Evolutionary conservation across 2,797 vertebrate species (phyloP).

Genomic region (Tamandua tetradactyla): DNA sequence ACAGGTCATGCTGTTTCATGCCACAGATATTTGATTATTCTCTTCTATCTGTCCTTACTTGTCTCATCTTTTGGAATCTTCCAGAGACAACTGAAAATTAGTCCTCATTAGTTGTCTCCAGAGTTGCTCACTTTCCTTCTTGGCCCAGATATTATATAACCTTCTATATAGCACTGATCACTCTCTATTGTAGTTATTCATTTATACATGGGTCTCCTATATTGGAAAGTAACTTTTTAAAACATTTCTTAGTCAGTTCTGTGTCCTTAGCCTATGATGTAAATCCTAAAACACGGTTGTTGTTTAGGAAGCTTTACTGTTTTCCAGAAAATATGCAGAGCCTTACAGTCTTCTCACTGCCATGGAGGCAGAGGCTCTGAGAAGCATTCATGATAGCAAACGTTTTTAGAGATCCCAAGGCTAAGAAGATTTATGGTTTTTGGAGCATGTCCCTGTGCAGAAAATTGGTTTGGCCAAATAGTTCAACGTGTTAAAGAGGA

Average conservation of each 20-base stretch:
- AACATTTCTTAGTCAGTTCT: not conserved
- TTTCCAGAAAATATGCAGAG: not conserved
- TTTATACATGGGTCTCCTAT: not conserved
- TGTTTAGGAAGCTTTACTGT: not conserved
- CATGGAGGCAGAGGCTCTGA: not conserved
- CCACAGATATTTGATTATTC: not conserved
- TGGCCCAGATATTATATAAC: not conserved
- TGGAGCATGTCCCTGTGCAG: not conserved
- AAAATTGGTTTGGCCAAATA: constrained; percentile 61
- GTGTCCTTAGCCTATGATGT: not conserved
- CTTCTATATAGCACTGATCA: fast-evolving
- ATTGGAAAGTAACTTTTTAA: not conserved
- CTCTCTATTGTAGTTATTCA: not conserved
- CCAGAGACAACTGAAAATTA: not conserved
- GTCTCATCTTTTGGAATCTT: not conserved
- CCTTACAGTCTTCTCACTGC: not conserved
- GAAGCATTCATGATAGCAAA: not conserved
- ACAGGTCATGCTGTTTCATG: not conserved
- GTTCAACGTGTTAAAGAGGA: not conserved
- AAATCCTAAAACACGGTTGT: not conserved
- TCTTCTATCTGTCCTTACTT: not conserved
- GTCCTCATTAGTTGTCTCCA: not conserved
- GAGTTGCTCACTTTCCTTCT: not conserved
- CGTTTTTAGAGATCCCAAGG: not conserved
- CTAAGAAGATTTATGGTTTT: constrained; percentile 47